phyloP scores from a whole-genome alignment of 2,113 vertebrate species.

The Leucoraja erinaceus region DNA sequence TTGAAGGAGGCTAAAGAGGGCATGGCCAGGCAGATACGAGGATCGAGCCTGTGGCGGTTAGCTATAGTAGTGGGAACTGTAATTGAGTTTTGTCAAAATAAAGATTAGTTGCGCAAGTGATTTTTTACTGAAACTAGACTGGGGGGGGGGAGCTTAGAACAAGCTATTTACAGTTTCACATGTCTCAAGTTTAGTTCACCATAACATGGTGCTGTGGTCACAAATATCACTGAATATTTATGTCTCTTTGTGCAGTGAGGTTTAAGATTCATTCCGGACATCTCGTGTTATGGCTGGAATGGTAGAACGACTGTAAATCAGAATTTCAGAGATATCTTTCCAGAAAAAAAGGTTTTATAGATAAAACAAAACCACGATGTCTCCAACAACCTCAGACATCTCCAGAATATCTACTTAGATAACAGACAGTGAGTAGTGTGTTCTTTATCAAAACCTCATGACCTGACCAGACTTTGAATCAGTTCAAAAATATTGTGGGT shows the following conservation, averaged over 20 bases:
- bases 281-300: not conserved
- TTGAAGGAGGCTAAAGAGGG: too few species aligned
- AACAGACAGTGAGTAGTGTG: not conserved
- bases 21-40: too few species aligned
- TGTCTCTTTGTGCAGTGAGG: not conserved
- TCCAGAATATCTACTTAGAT: not conserved
- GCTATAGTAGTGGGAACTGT: too few species aligned
- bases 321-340: not conserved
- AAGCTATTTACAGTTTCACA: not conserved
- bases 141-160: too few species aligned
- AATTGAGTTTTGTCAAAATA: too few species aligned
- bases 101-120: too few species aligned
- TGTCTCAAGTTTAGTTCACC: not conserved
- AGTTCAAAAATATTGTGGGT: not conserved
- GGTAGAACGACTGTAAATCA: not conserved
- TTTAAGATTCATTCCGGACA: not conserved
- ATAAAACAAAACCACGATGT: not conserved
- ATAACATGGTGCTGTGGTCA: not conserved
- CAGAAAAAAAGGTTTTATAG: not conserved
- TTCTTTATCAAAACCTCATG: not conserved
- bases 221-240: not conserved
- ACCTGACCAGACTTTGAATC: conserved; percentile 1
- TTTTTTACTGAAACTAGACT: too few species aligned
- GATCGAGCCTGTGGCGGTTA: too few species aligned
- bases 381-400: not conserved